Evolutionary conservation across 2,888 invertebrate species (phyloP), one percentile per base, ranked within the genome.

Genomic region (Orthonychiurus folsomi): DNA sequence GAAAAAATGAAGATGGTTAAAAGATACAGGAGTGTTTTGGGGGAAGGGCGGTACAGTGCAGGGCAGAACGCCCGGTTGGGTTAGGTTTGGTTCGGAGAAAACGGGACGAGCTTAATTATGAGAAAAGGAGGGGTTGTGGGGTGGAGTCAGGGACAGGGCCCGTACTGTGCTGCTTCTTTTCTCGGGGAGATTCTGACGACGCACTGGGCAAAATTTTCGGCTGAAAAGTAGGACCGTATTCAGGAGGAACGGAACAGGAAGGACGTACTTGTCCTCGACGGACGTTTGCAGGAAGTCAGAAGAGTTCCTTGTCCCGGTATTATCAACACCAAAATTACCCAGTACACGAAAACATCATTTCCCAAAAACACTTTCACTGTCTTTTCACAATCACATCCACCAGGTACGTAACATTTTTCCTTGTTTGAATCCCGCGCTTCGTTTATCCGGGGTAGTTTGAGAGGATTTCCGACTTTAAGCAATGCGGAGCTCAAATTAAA

Each of bases 221-320:
- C 15, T 37, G 37, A 37, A 37, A 37, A 37, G 37, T 15, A 15
- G 37, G 37, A 55, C 55, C 23, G 55, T 55, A 55, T 55, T 57
- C 37, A 57, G 37, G 47, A 57, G 57, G 37, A 57, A 23, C 59
- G 72, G 72, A 70, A 71, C 69, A 70, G 71, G 70, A 72, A 70
- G 72, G 72, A 72, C 69, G 69, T 69, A 72, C 70, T 70, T 72
- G 72, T 72, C 68, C 70, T 68, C 69, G 69, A 69, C 69, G 71
- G 71, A 71, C 71, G 69, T 69, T 69, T 69, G 66, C 69, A 71
- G 71, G 71, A 72, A 72, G 70, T 69, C 65, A 62, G 67, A 72
- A 72, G 72, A 72, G 72, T 72, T 72, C 72, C 72, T 69, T 69
- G 69, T 71, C 68, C 69, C 69, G 71, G 70, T 70, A 70, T 71